Evolutionary conservation across 2,888 invertebrate genomes (phyloP), one percentile per base, ranked within the genome.

Genomic region (Sminthurinus aureus): DNA sequence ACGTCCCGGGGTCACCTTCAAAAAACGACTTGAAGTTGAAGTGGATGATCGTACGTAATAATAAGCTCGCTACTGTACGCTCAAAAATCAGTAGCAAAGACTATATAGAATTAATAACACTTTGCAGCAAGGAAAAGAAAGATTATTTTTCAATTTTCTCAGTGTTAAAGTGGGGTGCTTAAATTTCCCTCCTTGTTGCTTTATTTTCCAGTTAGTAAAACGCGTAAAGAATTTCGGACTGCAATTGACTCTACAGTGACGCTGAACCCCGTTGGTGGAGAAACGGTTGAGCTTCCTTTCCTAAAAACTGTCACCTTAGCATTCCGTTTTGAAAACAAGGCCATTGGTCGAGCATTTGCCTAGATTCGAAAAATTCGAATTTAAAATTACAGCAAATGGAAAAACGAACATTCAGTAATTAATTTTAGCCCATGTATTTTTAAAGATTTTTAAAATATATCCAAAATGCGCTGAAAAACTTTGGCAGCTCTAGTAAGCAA

Each of bases 211-310:
- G 85, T 85, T n/a, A 83, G 52, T 50, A 88, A 84, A 73, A 87
- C 85, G 78, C 87, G 74, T 20, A 88, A 75, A 18, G 85, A 83
- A 58, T 83, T 87, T 79, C 87, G 85, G 0, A 83, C 77, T 9
- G 78, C 83, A 20, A 50, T 73, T 22, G 73, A 73, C 76, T 85
- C 86, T 12, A 88, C 88, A 0, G 86, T 83, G 4, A 88, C 86
- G n/a, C 84, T 85, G 79, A 88, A 88, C 58, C 88, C 88, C 0
- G 88, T 87, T n/a, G 86, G 75, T 73, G 87, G 88, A 22, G 81
- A 84, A 2, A 79, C 20, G 50, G 85, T 84, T 1, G 88, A 86
- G 24, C 83, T 82, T 52, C 77, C 84, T 69, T 84, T 85, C 64
- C 86, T 79, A 52, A 83, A 87, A 11, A 88, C 87, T 13, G 85